Base-by-base conservation (phyloP, 1,140 invertebrate genomes). In the Campodea augens region DNA sequence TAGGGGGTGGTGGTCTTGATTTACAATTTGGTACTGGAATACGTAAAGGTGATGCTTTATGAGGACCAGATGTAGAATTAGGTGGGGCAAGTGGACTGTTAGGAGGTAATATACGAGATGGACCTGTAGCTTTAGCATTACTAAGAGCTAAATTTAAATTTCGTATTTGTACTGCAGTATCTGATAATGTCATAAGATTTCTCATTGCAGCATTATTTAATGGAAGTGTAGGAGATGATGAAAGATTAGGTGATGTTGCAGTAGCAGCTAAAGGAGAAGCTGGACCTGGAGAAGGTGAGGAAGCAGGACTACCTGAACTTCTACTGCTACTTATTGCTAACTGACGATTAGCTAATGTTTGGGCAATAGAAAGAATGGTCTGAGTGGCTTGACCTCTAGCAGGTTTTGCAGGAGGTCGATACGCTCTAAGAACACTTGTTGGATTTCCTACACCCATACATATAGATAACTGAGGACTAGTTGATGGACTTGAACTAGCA, bases 291-390 rank as follows among this genome's bases (percentile, higher is more conserved):
- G 21, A 19, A 7, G 27, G 27, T 32, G 7, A 7, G 7, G 27
- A 15, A 7, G 27, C 7, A 7, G 27, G 7, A 7, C 7, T 10
- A 10, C 7, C 7, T 47, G 21, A 50, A 24, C 3, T 43, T 45
- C 3, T 36, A 37, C 39, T 24, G 22, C 37, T 37, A 19, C 32
- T 38, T n/a, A 41, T 41, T 20, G 39, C 18, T 24, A 49, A 22
- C 19, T 56, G 54, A 20, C 51, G 49, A 27, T 56, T 56, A 10
- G 54, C 53, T 22, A 60, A 41, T 12, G 39, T 54, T 23, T 60
- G 57, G 5, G 57, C 54, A 39, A 60, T 56, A 1, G 54, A 55
- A n/a, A 54, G 37, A 44, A 59, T 56, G 5, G 45, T 52, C 27
- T 52, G 51, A 29, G 24, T 45, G 25, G 25, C 22, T n/a, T 51